Evolutionary conservation across 2,888 invertebrate genomes (phyloP).

Genomic region (Scelioninae gen. 2): DNA sequence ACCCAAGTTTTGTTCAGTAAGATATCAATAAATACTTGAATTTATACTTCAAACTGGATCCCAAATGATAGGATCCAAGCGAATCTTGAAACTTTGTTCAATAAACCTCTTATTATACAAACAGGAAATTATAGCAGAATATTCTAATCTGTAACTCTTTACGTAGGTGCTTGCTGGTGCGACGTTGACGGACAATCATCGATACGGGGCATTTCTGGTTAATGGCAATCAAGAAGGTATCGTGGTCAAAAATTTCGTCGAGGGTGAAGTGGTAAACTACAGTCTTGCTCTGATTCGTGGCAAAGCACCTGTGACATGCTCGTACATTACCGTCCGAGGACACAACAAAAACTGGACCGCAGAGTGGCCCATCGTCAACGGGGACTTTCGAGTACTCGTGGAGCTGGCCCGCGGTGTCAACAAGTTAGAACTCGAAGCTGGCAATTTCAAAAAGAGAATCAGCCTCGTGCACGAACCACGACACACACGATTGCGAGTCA

Average conservation of each 20-base stretch:
- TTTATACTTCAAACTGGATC: no score
- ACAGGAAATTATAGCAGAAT: no score
- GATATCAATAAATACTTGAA: no score
- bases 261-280: conserved; percentile 79
- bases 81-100: no score
- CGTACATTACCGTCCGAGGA: conserved; percentile 73
- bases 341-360: conserved; percentile 74
- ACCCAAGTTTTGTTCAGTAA: no score
- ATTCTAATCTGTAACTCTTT: no score
- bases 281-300: conserved; percentile 80
- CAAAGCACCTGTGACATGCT: conserved; percentile 75
- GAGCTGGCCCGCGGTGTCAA: conserved; percentile 81
- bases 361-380: conserved; percentile 80
- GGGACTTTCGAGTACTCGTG: conserved; percentile 83
- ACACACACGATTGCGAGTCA: conserved; percentile 80
- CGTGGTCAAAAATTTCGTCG: conserved; percentile 78
- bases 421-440: conserved; percentile 79
- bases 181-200: conserved; percentile 64
- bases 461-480: conserved; percentile 79
- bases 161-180: conserved; percentile 70
- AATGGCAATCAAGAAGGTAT: conserved; percentile 71
- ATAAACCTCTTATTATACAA: no score
- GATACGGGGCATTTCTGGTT: conserved; percentile 57
- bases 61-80: no score
- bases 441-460: conserved; percentile 76